These are phyloP conservation scores for Drosophila tropicalis DNA, from an alignment of 1,140 invertebrate species.

Conservation along the genomic window DNA sequence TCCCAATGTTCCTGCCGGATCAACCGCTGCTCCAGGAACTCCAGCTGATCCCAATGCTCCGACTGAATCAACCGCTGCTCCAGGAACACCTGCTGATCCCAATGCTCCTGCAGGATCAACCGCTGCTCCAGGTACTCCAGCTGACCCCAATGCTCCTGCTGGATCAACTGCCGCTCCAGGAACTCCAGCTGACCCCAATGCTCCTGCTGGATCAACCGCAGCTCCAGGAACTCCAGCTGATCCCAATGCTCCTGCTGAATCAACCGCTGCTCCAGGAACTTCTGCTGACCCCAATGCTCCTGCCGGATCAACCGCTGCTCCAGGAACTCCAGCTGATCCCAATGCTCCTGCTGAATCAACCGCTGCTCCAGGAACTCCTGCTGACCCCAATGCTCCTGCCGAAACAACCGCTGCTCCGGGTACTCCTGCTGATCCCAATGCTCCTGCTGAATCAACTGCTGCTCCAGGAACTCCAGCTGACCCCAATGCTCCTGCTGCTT, in stretches of 20 bases:
- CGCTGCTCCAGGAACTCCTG: constrained; percentile 17
- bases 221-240: neutral
- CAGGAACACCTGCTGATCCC: constrained; percentile 20
- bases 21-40: constrained; percentile 16
- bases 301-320: neutral
- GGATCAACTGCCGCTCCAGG: neutral
- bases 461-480: constrained; percentile 6
- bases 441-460: constrained; percentile 1
- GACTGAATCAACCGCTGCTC: neutral
- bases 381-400: constrained; percentile 35
- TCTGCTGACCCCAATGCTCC: constrained; percentile 27
- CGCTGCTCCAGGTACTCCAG: neutral
- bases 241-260: constrained; percentile 4
- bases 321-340: constrained; percentile 15
- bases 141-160: constrained; percentile 9
- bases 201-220: constrained; percentile 23
- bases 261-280: constrained; percentile 5
- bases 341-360: constrained; percentile 4
- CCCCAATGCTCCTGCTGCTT: constrained; percentile 11
- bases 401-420: constrained; percentile 13
- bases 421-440: constrained; percentile 25
- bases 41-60: constrained; percentile 25
- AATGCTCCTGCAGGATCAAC: neutral
- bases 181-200: constrained; percentile 16
- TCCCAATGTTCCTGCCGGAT: constrained; percentile 13